Percentiles rank a stretch among this genome's conserved stretches.
These are phyloP conservation scores for Drosophila anomalata DNA, from an alignment of 2,888 invertebrate genomes.

Conservation along the genomic window DNA sequence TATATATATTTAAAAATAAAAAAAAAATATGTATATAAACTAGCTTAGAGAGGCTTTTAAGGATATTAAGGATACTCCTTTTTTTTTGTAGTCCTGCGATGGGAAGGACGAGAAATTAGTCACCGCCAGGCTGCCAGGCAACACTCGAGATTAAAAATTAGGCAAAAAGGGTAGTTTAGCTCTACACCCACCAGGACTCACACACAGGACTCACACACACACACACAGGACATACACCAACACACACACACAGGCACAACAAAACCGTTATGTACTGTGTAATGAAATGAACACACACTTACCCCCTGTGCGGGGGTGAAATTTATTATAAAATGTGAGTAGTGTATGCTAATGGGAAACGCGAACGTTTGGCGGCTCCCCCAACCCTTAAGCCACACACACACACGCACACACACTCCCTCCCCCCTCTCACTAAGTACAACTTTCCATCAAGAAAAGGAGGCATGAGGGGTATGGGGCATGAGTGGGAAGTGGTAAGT, in stretches of 20 bases:
- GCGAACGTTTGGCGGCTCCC: conserved; percentile 39
- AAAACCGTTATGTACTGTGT: conserved; percentile 45
- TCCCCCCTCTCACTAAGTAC: conserved; percentile 20
- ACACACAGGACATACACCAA: conserved; percentile 15
- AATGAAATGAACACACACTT: conserved; percentile 42
- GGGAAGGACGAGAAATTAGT: conserved; percentile 5
- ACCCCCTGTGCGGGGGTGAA: conserved; percentile 23
- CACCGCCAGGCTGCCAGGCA: conserved; percentile 49
- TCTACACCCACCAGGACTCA: not conserved
- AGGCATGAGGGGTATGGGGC: conserved; percentile 5
- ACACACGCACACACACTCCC: conserved; percentile 20
- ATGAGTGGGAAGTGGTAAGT: conserved; percentile 46
- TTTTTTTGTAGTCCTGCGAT: too few relatives aligned
- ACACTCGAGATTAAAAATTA: conserved; percentile 74
- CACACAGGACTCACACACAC: conserved; percentile 1
- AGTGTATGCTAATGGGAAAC: conserved; percentile 77
- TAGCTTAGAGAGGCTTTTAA: conserved; percentile 26
- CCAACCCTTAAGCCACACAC: conserved; percentile 4
- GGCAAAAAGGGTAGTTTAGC: conserved; percentile 76
- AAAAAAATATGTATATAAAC: conserved; percentile 7
- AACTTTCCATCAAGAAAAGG: conserved; percentile 11
- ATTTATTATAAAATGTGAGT: conserved; percentile 74
- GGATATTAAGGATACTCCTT: not conserved
- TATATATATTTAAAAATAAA: conserved; percentile 8
- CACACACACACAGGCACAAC: conserved; percentile 15